A percentile compares a stretch with the other conserved stretches of the same genome.
phyloP scores from a whole-genome alignment of 2,888 invertebrate genomes.

The Spatulosminthurus flaviceps region DNA sequence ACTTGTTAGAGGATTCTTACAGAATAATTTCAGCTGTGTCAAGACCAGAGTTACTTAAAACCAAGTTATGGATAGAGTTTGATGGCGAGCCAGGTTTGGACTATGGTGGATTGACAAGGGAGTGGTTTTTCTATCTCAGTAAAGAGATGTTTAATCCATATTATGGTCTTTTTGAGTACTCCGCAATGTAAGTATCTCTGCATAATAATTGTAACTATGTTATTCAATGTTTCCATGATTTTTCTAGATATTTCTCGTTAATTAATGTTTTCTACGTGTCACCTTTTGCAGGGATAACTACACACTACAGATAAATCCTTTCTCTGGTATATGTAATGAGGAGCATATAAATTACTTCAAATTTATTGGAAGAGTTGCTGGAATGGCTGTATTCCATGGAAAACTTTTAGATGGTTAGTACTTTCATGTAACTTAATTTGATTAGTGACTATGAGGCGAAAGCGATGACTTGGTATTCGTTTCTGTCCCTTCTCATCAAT shows the following conservation, averaged over 20 bases:
- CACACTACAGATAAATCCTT: slow-evolving; percentile 98
- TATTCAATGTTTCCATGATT: too few species aligned
- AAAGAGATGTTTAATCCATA: slow-evolving; percentile 99
- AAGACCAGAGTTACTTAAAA: slow-evolving; percentile 90
- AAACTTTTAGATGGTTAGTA: slow-evolving; percentile 90
- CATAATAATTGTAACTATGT: too few species aligned
- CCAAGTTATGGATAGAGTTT: slow-evolving; percentile 98
- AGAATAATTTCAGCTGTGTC: slow-evolving; percentile 87
- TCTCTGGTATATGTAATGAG: slow-evolving; percentile 96
- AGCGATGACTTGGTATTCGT: too few species aligned
- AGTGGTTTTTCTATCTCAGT: slow-evolving; percentile 98
- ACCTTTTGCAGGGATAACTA: slow-evolving; percentile 83
- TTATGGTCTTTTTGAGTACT: slow-evolving; percentile 99
- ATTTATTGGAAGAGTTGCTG: slow-evolving; percentile 97
- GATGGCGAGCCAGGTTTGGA: slow-evolving; percentile 96
- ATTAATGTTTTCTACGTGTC: too few species aligned
- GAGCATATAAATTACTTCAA: slow-evolving; percentile 95
- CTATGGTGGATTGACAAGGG: slow-evolving; percentile 95
- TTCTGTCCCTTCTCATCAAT: too few species aligned
- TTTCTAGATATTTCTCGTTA: too few species aligned
- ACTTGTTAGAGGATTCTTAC: slow-evolving; percentile 96
- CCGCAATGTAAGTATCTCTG: slow-evolving; percentile 90
- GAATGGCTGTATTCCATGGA: slow-evolving; percentile 99
- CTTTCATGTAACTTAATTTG: too few species aligned
- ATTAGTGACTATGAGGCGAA: too few species aligned